phyloP scores from a whole-genome alignment of 2,113 vertebrate genomes.

The Hiodon alosoides region DNA sequence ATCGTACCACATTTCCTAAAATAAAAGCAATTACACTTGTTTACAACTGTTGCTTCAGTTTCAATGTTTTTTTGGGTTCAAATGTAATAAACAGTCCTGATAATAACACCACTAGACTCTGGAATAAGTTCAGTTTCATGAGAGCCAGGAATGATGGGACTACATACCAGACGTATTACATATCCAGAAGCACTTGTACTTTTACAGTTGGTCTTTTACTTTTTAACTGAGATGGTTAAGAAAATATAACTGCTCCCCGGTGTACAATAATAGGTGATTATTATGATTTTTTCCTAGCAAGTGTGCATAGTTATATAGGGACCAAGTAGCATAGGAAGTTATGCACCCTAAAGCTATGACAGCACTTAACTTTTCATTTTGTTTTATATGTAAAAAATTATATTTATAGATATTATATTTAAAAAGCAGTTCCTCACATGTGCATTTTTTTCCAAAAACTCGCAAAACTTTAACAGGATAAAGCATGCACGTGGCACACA shows the following conservation, averaged over 20 bases:
- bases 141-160: constrained; percentile 5
- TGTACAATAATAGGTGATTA: constrained; percentile 9
- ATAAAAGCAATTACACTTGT: too few relatives aligned
- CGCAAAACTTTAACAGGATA: too few relatives aligned
- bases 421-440: too few relatives aligned
- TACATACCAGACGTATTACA: constrained; percentile 25
- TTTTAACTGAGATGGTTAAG: not conserved
- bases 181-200: not conserved
- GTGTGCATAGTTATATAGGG: too few relatives aligned
- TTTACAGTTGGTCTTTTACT: not conserved
- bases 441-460: too few relatives aligned
- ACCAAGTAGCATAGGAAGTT: too few relatives aligned
- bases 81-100: constrained; percentile 1
- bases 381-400: too few relatives aligned
- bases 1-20: too few relatives aligned
- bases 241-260: not conserved
- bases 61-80: not conserved
- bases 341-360: too few relatives aligned
- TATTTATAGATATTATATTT: too few relatives aligned
- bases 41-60: not conserved
- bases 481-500: too few relatives aligned
- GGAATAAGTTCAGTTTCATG: constrained; percentile 13
- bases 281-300: not conserved
- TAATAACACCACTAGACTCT: not conserved
- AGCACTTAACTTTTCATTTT: too few relatives aligned